Evolutionary conservation across 2,888 invertebrate genomes (phyloP).

Genomic region (Sinodicranocentrus sp.): DNA sequence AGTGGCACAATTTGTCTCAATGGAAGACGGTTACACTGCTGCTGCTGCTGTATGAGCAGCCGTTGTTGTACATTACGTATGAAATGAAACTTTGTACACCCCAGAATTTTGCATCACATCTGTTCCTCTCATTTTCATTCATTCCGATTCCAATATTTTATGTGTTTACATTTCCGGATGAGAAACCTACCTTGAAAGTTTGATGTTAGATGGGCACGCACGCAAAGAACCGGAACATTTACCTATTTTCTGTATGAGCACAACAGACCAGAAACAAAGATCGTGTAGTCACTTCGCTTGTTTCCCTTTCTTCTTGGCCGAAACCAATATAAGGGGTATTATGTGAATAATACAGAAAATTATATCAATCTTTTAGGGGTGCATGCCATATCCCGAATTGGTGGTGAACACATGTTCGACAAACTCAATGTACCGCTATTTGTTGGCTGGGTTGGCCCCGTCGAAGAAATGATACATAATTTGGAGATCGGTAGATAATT

Average conservation of each 20-base stretch:
- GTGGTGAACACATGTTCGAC: conserved; percentile 11
- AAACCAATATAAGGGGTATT: not conserved
- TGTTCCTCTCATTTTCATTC: conserved; percentile 27
- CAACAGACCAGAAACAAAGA: conserved; percentile 4
- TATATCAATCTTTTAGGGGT: not conserved
- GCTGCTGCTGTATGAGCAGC: too few species aligned
- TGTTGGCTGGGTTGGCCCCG: conserved; percentile 28
- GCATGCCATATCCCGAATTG: not conserved
- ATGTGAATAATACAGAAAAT: not conserved
- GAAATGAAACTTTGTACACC: too few species aligned
- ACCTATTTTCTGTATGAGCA: conserved; percentile 12
- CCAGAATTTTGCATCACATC: not conserved
- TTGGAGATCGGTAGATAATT: conserved; percentile 51
- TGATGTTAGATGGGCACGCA: conserved; percentile 10
- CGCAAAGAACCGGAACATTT: conserved; percentile 54
- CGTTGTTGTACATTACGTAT: too few species aligned
- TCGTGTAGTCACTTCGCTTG: conserved; percentile 10
- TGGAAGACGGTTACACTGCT: too few species aligned
- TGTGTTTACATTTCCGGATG: conserved; percentile 47
- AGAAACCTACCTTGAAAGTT: conserved; percentile 16
- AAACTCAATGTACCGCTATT: conserved; percentile 41
- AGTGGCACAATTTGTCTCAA: too few species aligned
- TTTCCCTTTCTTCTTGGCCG: not conserved
- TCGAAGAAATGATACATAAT: conserved; percentile 50
- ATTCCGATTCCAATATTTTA: conserved; percentile 26